Percentiles rank a stretch among this genome's conserved stretches.
phyloP scores from a whole-genome alignment of 2,113 vertebrate genomes.

The Laticauda laticaudata region DNA sequence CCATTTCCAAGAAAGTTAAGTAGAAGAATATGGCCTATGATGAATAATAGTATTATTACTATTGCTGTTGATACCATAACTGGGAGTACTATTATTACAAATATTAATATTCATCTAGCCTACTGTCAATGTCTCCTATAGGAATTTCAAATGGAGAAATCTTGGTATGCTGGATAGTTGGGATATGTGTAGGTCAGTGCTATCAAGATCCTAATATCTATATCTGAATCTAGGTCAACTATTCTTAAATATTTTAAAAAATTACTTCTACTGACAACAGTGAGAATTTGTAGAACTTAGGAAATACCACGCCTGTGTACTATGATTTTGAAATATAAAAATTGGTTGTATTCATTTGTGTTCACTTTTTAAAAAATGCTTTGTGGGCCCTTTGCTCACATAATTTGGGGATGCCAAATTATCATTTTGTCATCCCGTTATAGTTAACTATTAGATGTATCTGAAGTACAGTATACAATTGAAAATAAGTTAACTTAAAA shows the following conservation, averaged over 20 bases:
- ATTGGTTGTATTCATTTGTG: neutral
- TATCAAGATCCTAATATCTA: neutral
- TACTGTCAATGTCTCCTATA: neutral
- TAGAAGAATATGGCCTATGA: neutral
- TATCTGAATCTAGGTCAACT: neutral
- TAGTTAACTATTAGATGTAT: neutral
- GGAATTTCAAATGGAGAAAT: neutral
- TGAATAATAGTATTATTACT: neutral
- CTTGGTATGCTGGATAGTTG: neutral
- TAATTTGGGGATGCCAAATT: neutral
- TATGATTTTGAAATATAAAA: neutral
- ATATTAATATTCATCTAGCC: neutral
- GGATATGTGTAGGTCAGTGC: neutral
- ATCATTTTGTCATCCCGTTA: neutral
- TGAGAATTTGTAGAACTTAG: neutral
- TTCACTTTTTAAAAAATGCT: neutral
- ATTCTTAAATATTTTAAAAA: neutral
- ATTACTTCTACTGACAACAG: neutral
- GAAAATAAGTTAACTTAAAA: neutral
- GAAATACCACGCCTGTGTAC: neutral
- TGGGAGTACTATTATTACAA: neutral
- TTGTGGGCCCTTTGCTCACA: neutral
- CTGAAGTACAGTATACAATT: neutral
- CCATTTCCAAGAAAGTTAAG: neutral
- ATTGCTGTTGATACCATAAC: neutral